Base-by-base conservation (phyloP, 1,140 invertebrate genomes). In the Tyrophagus putrescentiae region DNA sequence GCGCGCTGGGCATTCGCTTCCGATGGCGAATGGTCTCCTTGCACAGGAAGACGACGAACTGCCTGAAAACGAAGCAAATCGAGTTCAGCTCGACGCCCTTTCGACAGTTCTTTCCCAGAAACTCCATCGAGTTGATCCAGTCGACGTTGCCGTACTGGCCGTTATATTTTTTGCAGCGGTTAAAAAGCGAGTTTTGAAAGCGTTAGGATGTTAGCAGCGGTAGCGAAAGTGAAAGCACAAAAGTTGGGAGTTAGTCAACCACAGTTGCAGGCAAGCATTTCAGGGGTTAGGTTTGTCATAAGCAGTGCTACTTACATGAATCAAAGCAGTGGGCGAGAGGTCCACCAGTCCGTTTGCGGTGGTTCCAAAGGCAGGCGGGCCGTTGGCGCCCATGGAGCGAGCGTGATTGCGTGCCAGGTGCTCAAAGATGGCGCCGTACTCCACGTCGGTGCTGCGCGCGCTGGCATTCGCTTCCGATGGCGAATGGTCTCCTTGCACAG, bases 51-150 rank as follows among this genome's bases (percentile, higher is more conserved):
- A 96, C 92, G 67, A 97, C 91, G 11, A 90, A 92, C 34, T 89
- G 89, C 75, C 91, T 93, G 75, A 97, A 97, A 50, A 97, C 91
- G 73, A 97, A 97, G 73, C 91, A 93, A 85, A 94, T 93, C 36
- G 91, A 91, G 72, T 95, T 89, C 48, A 96, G 76, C 72, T 96
- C 92, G 25, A 93, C 77, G 33, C 91, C 90, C 76, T 95, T 96
- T 76, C 95, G 96, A 67, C 94, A 91, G 27, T 28, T 60, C 44
- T 57, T 61, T 21, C 60, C 60, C 66, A 92, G 77, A 74, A 92
- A 93, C 73, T 92, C 89, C 27, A 86, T 88, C 72, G 91, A 90
- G 74, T 97, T 97, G 34, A 95, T 79, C 92, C 92, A 96, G 72
- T 96, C 92, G 57, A 96, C 91, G 16, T 89, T 91, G 34, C 91